Evolutionary conservation across 1,140 invertebrate genomes (phyloP), one percentile per base, ranked within the genome.

Genomic region (Drosophila pectinifera): DNA sequence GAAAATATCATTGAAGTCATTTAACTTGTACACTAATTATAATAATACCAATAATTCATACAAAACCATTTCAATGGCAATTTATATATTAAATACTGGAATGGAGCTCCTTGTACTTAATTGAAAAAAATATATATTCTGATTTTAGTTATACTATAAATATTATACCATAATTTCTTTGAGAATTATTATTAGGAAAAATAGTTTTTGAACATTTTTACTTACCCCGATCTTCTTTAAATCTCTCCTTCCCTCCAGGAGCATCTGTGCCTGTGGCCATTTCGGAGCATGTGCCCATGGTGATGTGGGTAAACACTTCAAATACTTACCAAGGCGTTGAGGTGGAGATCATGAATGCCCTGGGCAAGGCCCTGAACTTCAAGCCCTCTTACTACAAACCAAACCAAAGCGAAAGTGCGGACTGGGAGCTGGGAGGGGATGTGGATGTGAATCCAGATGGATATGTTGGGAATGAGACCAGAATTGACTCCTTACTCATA

Each of bases 291-390:
- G 93, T 95, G 24, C 96, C 96, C 1, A 95, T 95, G 38, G 95
- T 95, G 0, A 43, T 73, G 34, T 59, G 72, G 49, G 91, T 69
- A 80, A 93, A 90, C 75, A 65, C 65, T 65, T 94, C 93, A 72
- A 88, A 88, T 14, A 46, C 24, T 64, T 94, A 91, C 63, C 64
- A 89, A n/a, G 95, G 93, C 56, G 93, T 94, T 67, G 95, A 95
- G 93, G 94, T 94, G 78, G 95, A 94, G 93, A 95, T 97, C 56
- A 86, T 97, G 2, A 92, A 94, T 63, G 94, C 95, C 0, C 84
- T 97, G 48, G 93, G 95, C 0, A 93, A 94, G 67, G 93, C 93
- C 58, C 94, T 97, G 93, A 96, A 96, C 73, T 97, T 96, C 48
- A 55, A 65, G n/a, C 74, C 91, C 4, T 8, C 20, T 3, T 93